phyloP scores from a whole-genome alignment of 2,113 vertebrate genomes.

The Hyperoodon ampullatus region DNA sequence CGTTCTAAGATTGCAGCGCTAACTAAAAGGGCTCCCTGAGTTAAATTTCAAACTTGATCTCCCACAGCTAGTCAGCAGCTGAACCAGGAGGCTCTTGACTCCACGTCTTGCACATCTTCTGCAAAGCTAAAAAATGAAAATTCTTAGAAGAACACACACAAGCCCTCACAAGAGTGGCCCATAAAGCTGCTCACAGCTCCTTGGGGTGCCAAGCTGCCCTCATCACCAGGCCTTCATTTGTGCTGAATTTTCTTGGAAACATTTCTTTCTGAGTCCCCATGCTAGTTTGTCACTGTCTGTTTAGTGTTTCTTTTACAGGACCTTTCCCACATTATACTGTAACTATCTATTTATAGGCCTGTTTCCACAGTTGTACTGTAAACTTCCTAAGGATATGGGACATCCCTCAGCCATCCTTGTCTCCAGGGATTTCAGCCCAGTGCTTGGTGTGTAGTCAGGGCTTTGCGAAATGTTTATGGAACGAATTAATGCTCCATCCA shows the following conservation, averaged over 20 bases:
- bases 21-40: neutral
- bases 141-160: neutral
- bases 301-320: neutral
- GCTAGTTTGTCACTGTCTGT: neutral
- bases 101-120: neutral
- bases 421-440: neutral
- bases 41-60: neutral
- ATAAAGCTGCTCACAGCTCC: fast-evolving
- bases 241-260: neutral
- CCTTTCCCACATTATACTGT: neutral
- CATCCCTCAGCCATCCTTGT: neutral
- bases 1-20: fast-evolving
- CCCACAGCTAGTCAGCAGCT: neutral
- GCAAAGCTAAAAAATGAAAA: neutral
- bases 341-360: neutral
- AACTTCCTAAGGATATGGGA: neutral
- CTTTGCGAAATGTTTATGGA: neutral
- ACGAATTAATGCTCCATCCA: neutral
- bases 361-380: neutral
- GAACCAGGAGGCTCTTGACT: neutral
- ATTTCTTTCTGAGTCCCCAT: neutral
- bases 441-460: neutral
- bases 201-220: neutral
- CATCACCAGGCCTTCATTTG: no score
- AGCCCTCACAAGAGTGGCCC: neutral